Base-by-base conservation (phyloP, 2,888 invertebrate genomes). In the Neoascia interrupta region DNA sequence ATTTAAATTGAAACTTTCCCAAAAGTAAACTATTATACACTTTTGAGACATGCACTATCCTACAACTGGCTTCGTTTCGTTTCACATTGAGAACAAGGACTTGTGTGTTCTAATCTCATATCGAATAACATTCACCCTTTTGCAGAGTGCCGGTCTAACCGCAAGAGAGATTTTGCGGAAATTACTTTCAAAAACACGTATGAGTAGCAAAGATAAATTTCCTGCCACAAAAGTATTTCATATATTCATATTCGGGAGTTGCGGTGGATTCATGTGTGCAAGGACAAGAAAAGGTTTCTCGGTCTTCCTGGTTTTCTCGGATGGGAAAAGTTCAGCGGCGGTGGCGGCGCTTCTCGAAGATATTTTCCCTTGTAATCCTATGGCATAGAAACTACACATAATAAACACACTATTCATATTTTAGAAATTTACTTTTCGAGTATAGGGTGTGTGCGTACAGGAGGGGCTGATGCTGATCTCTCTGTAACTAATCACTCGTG, bases 131-230 rank as follows among this genome's bases (percentile, higher is more conserved):
- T 73, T 23, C 53, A 58, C 58, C 72, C 23, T 6, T n/a, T 11
- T 21, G 36, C 18, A 28, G 13, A 43, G 11, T 2, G 47, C 47
- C 37, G 16, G 37, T 3, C n/a, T 1, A 68, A 73, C 79, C 79
- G 43, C 79, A 79, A 51, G 66, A 73, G 79, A 73, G 79, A 79
- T 79, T 79, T 79, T 79, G 79, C 79, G 79, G 79, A 79, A 79
- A 79, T 79, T 79, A 79, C 79, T 79, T 79, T 79, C 79, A 79
- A 79, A 79, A 79, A 79, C 79, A 79, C 79, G 79, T 79, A 79
- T 79, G 79, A 79, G 73, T 66, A 79, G 73, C 66, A 79, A 79
- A 79, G 79, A 79, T 79, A 79, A 79, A 79, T 79, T 79, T 79
- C 66, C 79, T 79, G 79, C 79, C 73, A 66, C 79, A 73, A 73